These are phyloP conservation scores for Halcyon malimbica DNA, from an alignment of 2,113 vertebrate species.

Conservation along the genomic window DNA sequence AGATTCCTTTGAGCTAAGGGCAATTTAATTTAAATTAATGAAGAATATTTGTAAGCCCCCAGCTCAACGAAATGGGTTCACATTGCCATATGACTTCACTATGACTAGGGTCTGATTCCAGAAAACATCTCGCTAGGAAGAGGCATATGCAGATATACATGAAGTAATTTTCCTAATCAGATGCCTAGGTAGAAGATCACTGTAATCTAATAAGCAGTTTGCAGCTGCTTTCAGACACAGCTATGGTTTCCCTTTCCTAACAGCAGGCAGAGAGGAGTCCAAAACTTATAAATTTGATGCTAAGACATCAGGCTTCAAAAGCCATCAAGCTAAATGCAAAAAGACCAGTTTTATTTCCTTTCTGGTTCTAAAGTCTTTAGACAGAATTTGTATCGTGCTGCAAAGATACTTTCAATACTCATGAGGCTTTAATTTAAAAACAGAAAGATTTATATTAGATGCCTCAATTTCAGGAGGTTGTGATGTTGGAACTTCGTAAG, in stretches of 20 bases:
- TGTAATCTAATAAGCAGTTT: not conserved
- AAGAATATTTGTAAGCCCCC: not conserved
- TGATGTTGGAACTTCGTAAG: not conserved
- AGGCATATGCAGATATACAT: not conserved
- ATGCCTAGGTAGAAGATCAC: not conserved
- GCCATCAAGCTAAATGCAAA: not conserved
- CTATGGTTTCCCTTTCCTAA: not conserved
- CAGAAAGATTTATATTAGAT: not conserved
- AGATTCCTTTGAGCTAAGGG: not conserved
- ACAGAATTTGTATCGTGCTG: not conserved
- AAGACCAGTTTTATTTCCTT: not conserved
- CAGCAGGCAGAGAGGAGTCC: not conserved
- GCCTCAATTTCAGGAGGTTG: not conserved
- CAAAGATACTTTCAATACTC: not conserved
- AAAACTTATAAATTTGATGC: not conserved
- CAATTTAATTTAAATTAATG: not conserved
- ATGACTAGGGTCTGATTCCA: not conserved
- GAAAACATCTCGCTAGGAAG: not conserved
- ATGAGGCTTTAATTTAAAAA: not conserved
- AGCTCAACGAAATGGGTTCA: not conserved
- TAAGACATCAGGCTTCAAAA: constrained; percentile 5
- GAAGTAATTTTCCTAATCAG: not conserved
- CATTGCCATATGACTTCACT: not conserved
- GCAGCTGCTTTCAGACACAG: not conserved
- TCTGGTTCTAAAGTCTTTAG: not conserved